phyloP scores from a whole-genome alignment of 1,140 invertebrate species.

The Drosophila oshimai region DNA sequence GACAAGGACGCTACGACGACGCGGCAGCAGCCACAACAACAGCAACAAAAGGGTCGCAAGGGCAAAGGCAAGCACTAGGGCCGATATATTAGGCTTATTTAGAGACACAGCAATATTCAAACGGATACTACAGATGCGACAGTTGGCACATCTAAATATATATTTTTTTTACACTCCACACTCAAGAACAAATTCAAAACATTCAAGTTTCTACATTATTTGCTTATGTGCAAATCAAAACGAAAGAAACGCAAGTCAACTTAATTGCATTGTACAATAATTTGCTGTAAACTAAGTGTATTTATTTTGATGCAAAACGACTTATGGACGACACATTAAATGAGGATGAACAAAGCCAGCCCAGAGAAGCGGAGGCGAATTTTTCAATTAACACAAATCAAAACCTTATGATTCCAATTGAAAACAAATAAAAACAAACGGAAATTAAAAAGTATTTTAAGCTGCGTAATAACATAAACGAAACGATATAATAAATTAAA shows the following conservation, averaged over 20 bases:
- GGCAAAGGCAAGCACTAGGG: conserved; percentile 38
- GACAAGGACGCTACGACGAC: neutral
- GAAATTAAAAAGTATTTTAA: conserved; percentile 48
- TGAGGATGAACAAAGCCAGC: conserved; percentile 28
- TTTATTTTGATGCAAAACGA: conserved; percentile 21
- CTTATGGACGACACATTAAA: neutral
- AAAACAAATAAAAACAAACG: conserved; percentile 6
- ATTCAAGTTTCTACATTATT: conserved; percentile 25
- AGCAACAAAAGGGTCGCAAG: conserved; percentile 31
- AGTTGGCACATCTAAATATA: conserved; percentile 38
- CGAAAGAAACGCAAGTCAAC: neutral
- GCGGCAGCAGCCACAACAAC: conserved; percentile 6
- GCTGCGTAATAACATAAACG: conserved; percentile 30
- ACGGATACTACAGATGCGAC: neutral
- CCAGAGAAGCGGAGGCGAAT: neutral
- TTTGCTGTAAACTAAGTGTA: conserved; percentile 32
- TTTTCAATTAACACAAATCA: conserved; percentile 19
- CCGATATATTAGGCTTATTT: conserved; percentile 21
- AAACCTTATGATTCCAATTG: conserved; percentile 43
- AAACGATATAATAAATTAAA: conserved; percentile 33
- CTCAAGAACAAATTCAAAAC: conserved; percentile 3
- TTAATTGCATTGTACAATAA: conserved; percentile 50
- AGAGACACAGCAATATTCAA: conserved; percentile 11
- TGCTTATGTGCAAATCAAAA: conserved; percentile 8
- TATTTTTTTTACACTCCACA: conserved; percentile 47